Conservation (phyloP, 2,888 invertebrate genomes). For the Mimumesa dahlbomi region DNA sequence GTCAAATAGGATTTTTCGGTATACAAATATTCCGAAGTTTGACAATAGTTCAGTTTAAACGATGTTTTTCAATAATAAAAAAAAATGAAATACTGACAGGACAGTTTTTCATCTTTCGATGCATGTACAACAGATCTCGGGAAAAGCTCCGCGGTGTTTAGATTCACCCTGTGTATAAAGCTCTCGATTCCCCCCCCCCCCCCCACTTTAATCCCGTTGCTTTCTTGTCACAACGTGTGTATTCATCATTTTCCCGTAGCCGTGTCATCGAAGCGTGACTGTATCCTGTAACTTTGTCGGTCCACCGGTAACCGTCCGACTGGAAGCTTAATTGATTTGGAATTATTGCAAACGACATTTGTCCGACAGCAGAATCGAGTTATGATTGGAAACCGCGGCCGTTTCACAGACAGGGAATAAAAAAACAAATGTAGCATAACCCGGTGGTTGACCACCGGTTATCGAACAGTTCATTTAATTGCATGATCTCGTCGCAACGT, state of each 20-base stretch:
- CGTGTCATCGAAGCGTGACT: constrained; percentile 1
- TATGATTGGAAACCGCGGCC: constrained; percentile 34
- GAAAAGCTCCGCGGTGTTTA: too few relatives aligned
- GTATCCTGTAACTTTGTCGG: not conserved
- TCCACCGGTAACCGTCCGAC: constrained; percentile 16
- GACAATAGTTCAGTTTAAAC: too few relatives aligned
- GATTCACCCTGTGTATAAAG: too few relatives aligned
- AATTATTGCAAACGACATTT: constrained; percentile 53
- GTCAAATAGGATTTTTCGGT: too few relatives aligned
- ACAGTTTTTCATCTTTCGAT: too few relatives aligned
- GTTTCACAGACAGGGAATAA: constrained; percentile 12
- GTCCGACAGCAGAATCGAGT: constrained; percentile 34
- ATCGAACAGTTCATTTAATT: constrained; percentile 40
- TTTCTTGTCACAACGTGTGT: too few relatives aligned
- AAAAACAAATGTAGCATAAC: not conserved
- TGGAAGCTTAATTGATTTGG: constrained; percentile 49
- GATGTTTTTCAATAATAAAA: too few relatives aligned
- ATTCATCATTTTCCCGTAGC: not conserved
- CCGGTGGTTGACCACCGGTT: not conserved
- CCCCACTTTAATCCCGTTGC: too few relatives aligned
- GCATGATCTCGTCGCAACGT: constrained; percentile 34
- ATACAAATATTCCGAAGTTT: too few relatives aligned
- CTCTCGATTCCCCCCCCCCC: too few relatives aligned
- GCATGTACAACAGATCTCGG: too few relatives aligned
- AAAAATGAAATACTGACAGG: too few relatives aligned